These are phyloP conservation scores for Poecile montanus DNA, from an alignment of 2,797 vertebrate genomes.

Conservation along the genomic window DNA sequence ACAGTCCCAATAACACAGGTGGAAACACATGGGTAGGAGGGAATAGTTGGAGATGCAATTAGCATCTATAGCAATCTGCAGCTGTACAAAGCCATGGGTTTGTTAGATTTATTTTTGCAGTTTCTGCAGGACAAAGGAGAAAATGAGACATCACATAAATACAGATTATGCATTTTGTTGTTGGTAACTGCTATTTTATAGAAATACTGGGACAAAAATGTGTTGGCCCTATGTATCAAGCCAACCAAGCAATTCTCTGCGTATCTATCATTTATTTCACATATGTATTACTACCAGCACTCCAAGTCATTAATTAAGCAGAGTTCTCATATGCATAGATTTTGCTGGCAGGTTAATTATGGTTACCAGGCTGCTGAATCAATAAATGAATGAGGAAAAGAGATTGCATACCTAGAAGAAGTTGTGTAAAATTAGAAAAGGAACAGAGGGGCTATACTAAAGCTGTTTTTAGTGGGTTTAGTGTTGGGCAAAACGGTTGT, in stretches of 20 bases:
- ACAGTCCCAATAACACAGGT: neutral
- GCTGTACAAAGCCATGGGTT: neutral
- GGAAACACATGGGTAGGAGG: neutral
- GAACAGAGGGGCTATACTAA: neutral
- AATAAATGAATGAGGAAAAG: conserved; percentile 6
- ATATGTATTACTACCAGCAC: neutral
- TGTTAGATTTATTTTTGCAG: neutral
- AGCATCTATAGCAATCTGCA: neutral
- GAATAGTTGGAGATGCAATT: neutral
- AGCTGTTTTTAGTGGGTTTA: neutral
- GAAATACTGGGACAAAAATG: neutral
- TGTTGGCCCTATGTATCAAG: neutral
- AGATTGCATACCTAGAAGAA: neutral
- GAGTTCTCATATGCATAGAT: conserved; percentile 12
- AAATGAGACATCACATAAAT: neutral
- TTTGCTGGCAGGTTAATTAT: conserved; percentile 54
- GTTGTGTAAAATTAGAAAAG: conserved; percentile 2
- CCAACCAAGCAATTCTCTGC: neutral
- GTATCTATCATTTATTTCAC: neutral
- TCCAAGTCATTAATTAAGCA: conserved; percentile 37
- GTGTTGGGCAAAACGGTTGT: neutral
- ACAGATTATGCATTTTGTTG: neutral
- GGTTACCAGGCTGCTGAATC: conserved; percentile 43
- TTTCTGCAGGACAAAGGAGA: neutral
- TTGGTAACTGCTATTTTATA: neutral